Evolutionary conservation across 1,140 invertebrate genomes (phyloP).

Genomic region (Paraescarpia echinospica): DNA sequence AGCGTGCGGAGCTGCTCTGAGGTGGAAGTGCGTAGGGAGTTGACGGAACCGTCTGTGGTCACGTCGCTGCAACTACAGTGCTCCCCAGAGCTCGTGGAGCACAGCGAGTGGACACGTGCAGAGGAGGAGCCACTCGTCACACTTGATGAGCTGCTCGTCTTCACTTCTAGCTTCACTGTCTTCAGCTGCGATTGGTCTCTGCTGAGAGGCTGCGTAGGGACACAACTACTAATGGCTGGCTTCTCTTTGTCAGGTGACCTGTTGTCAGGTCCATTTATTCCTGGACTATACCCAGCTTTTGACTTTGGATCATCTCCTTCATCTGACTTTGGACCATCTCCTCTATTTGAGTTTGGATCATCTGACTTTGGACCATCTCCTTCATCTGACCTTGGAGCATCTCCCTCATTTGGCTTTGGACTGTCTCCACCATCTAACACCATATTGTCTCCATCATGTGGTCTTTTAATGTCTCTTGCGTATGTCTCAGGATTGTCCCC

Average conservation of each 20-base stretch:
- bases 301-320: no score
- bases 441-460: not conserved
- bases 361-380: no score
- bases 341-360: no score
- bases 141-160: not conserved
- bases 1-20: not conserved
- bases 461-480: not conserved
- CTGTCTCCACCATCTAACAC: not conserved
- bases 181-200: not conserved
- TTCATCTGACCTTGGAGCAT: no score
- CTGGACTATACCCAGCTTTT: no score
- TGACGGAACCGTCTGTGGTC: not conserved
- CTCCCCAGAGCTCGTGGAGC: not conserved
- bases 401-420: no score
- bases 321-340: no score
- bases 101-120: not conserved
- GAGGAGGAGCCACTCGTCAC: not conserved
- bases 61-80: not conserved
- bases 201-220: not conserved
- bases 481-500: not conserved
- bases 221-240: not conserved
- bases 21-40: not conserved
- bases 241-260: not conserved
- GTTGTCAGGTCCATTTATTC: no score
- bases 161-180: not conserved